phyloP scores from a whole-genome alignment of 2,113 vertebrate genomes.

The Plecotus auritus region DNA sequence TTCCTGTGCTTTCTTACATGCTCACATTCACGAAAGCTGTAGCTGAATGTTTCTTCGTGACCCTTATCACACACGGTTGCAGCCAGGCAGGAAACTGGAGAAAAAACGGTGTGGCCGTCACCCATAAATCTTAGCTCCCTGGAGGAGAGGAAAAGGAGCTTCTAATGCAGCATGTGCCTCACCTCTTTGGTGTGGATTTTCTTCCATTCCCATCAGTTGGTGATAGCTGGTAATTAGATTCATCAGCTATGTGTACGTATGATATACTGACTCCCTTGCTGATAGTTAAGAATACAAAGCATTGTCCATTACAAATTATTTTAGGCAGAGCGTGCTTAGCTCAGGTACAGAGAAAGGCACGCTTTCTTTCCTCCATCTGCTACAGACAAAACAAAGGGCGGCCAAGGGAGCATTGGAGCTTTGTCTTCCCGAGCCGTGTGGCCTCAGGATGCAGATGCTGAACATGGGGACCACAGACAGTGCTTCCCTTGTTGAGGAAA shows the following conservation, averaged over 20 bases:
- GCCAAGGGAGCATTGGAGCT: slow-evolving; percentile 62
- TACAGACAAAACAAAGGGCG: slow-evolving; percentile 66
- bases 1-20: background rate
- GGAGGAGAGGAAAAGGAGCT: slow-evolving; percentile 69
- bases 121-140: slow-evolving; percentile 74
- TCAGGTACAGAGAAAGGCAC: slow-evolving; percentile 66
- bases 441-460: slow-evolving; percentile 51
- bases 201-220: slow-evolving; percentile 66
- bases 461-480: slow-evolving; percentile 61
- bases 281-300: slow-evolving; percentile 57
- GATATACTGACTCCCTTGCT: slow-evolving; percentile 66
- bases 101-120: slow-evolving; percentile 59
- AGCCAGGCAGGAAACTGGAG: slow-evolving; percentile 77
- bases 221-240: slow-evolving; percentile 73
- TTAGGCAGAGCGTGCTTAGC: slow-evolving; percentile 42
- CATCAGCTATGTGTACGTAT: slow-evolving; percentile 58
- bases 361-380: slow-evolving; percentile 64
- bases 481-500: slow-evolving; percentile 66
- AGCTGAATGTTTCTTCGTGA: slow-evolving; percentile 75
- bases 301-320: slow-evolving; percentile 61
- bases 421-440: slow-evolving; percentile 58
- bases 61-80: slow-evolving; percentile 75
- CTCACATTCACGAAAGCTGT: slow-evolving; percentile 52
- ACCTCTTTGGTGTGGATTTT: slow-evolving; percentile 67
- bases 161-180: slow-evolving; percentile 59